Evolutionary conservation across 2,888 invertebrate genomes (phyloP), one percentile per base, ranked within the genome.

Genomic region (Octonoba sinensis): DNA sequence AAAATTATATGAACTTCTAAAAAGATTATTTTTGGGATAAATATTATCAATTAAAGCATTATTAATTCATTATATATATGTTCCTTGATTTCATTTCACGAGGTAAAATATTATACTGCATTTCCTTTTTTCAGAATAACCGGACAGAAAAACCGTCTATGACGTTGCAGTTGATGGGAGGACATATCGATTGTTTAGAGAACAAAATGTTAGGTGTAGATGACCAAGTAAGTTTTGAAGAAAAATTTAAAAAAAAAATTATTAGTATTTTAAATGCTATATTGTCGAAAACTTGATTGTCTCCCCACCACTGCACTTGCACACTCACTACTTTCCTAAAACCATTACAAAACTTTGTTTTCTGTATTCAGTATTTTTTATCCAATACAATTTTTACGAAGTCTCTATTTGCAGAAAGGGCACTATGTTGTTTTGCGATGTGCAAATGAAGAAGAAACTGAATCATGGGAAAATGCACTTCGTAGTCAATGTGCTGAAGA

Each of bases 381-480:
- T 27, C 27, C 6, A 27, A 27, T 27, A 2, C 2, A 3, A 27
- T 27, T 27, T 27, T 27, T 27, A 27, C 51, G 18, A 51, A 8
- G 6, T 56, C 18, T 18, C 72, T 18, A 62, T 67, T 83, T 86
- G 27, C 86, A 90, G 90, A 88, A 90, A 86, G 91, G 91, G 4
- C 89, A 89, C 83, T 91, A 89, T 86, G 87, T 90, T 77, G 89
- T 90, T 85, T 88, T 91, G 51, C 87, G 90, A 67, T 89, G 90
- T 75, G 86, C 88, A 3, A 88, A 88, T 49, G 88, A 88, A 44
- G 86, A 87, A 54, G 90, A 90, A 71, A 88, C 88, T 20, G 88
- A 88, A 27, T 87, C 88, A 74, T 91, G 91, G 91, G 87, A 89
- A 74, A 86, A 88, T 83, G 90, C 91, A 0, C 87, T 91, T 62